A percentile compares a stretch with the other conserved stretches of the same genome.
These are phyloP conservation scores for Pinctada fucata DNA, from an alignment of 2,888 invertebrate species.

Conservation along the genomic window DNA sequence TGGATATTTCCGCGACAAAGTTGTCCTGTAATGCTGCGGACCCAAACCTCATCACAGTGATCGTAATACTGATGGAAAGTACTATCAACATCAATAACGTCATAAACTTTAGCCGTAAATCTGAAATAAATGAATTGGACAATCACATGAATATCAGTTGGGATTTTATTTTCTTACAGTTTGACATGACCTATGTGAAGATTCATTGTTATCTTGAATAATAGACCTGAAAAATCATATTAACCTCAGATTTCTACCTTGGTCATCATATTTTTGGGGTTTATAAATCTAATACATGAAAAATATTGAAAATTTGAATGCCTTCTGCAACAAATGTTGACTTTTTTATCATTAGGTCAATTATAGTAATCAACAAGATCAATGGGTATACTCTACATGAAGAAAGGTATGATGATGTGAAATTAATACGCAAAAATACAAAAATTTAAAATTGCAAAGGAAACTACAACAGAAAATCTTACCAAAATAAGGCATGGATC, in stretches of 20 bases:
- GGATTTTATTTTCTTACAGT: not conserved
- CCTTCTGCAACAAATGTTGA: too few relatives aligned
- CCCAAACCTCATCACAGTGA: slow-evolving; percentile 90
- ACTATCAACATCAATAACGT: slow-evolving; percentile 91
- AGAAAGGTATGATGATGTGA: too few relatives aligned
- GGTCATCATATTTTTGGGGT: too few relatives aligned
- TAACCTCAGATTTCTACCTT: too few relatives aligned
- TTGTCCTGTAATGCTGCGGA: slow-evolving; percentile 94
- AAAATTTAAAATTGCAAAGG: too few relatives aligned
- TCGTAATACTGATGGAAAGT: slow-evolving; percentile 84
- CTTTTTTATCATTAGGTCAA: too few relatives aligned
- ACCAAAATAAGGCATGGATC: slow-evolving; percentile 99
- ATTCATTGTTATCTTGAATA: not conserved
- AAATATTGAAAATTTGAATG: too few relatives aligned
- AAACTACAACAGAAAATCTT: slow-evolving; percentile 73
- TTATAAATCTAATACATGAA: too few relatives aligned
- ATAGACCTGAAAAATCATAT: not conserved
- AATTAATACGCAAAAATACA: too few relatives aligned
- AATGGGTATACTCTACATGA: too few relatives aligned
- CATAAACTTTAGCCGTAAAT: slow-evolving; percentile 92
- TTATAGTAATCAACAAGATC: too few relatives aligned
- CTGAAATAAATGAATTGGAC: slow-evolving; percentile 79
- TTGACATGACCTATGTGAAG: not conserved
- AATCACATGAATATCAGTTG: not conserved
- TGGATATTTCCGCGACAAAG: slow-evolving; percentile 92